These are phyloP conservation scores for Camponotus vicinus DNA, from an alignment of 1,140 invertebrate species.

Conservation along the genomic window DNA sequence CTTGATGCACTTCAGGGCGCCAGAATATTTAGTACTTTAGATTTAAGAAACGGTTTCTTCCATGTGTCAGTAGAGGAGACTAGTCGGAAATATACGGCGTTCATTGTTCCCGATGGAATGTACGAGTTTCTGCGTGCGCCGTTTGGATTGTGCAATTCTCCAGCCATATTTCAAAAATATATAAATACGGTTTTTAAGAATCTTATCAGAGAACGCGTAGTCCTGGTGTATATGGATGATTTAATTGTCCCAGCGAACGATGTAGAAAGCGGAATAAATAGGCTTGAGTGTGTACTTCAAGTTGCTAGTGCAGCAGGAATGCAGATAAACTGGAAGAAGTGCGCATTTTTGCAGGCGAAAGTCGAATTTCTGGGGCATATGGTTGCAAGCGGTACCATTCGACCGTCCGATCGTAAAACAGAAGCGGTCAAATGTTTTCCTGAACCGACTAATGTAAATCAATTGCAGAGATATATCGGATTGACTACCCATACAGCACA, in stretches of 20 bases:
- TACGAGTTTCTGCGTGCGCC: constrained; percentile 21
- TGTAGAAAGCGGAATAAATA: background rate
- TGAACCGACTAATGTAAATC: background rate
- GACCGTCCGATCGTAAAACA: background rate
- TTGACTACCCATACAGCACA: too few relatives aligned
- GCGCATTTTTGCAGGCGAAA: background rate
- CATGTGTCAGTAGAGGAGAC: constrained; percentile 7
- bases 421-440: background rate
- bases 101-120: constrained; percentile 7
- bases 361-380: constrained; percentile 23
- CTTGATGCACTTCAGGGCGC: background rate
- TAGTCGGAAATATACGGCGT: constrained; percentile 34
- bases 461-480: constrained; percentile 11
- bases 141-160: constrained; percentile 25
- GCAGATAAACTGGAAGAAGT: constrained; percentile 32
- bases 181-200: constrained; percentile 56
- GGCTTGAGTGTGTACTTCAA: background rate
- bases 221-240: constrained; percentile 33
- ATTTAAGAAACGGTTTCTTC: constrained; percentile 25
- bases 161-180: constrained; percentile 27
- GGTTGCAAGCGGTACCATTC: background rate
- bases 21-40: constrained; percentile 8
- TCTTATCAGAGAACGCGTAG: background rate
- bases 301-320: background rate
- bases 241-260: background rate